Evolutionary conservation across 2,797 vertebrate species (phyloP), one percentile per base, ranked within the genome.

Genomic region (Catostomus latipinnis): DNA sequence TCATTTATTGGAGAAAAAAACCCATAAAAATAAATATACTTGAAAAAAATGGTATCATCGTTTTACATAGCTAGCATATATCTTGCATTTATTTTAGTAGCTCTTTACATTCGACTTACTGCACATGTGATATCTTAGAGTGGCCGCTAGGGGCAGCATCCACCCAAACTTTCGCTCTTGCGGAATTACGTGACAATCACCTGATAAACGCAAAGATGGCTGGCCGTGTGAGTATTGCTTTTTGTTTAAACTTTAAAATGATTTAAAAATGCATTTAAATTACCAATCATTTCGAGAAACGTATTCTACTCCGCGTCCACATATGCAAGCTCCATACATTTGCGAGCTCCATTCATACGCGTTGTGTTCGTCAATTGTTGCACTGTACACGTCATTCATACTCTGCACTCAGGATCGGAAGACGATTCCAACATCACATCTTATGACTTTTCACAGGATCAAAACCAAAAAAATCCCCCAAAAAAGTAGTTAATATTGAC

Each of bases 201-300:
- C 68, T 60, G 72, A 75, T 65, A 46, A 62, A 76, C 50, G 1
- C 34, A 57, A 60, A 77, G 45, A 85, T 86, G 84, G 84, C 84
- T 52, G 65, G 69, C 43, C 70, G 80, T 63, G 84, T 86, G 49
- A 46, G 84, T 83, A 70, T n/a, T 18, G 70, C 46, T 61, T 0
- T 73, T 45, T 6, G 6, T 0, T 68, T 76, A 65, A 71, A n/a
- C 6, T 13, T 1, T 22, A n/a, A n/a, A n/a, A n/a, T 18, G 45
- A 8, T 49, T 43, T 79, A 0, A 18, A 10, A 13, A 8, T 1
- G 6, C 7, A 14, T 13, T 61, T 8, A 54, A 22, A 45, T 56
- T 52, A 34, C 2, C 11, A 0, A 10, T 56, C 0, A 22, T 54
- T 13, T 67, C 34, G 34, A 5, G 0, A 0, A 1, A 45, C 1